These are phyloP conservation scores for Leistus spinibarbis DNA, from an alignment of 2,888 invertebrate genomes.

Conservation along the genomic window DNA sequence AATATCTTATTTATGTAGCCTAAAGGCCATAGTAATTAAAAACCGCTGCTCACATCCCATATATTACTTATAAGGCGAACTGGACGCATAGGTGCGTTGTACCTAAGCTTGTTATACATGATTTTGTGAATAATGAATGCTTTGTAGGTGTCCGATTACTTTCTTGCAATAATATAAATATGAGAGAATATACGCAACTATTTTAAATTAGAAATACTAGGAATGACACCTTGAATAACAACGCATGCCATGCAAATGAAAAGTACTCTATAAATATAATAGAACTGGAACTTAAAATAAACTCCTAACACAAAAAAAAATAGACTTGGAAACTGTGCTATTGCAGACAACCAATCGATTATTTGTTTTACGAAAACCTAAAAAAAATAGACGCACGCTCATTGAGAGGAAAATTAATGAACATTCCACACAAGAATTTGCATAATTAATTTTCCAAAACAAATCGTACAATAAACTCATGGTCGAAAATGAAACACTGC, in stretches of 20 bases:
- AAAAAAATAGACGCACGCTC: background rate
- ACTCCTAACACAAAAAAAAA: background rate
- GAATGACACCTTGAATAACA: background rate
- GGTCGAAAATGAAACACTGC: background rate
- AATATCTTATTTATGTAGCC: too few relatives aligned
- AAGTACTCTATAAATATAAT: background rate
- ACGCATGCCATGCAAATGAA: background rate
- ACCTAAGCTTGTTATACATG: too few relatives aligned
- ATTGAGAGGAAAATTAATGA: background rate
- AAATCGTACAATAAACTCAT: background rate
- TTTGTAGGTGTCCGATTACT: background rate
- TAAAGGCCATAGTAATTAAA: too few relatives aligned
- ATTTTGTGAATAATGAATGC: too few relatives aligned
- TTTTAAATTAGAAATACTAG: background rate
- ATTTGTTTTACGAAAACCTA: background rate
- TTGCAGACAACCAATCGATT: background rate
- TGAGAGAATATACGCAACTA: background rate
- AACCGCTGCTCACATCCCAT: too few relatives aligned
- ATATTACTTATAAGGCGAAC: too few relatives aligned
- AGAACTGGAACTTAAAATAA: background rate
- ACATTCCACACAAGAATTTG: background rate
- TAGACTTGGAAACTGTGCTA: background rate
- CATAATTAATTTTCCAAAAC: background rate
- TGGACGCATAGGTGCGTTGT: too few relatives aligned
- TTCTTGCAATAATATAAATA: background rate